Percentiles rank a stretch among this genome's conserved stretches.
These are phyloP conservation scores for Ophioninae sp. DNA, from an alignment of 2,888 invertebrate genomes.

Conservation along the genomic window DNA sequence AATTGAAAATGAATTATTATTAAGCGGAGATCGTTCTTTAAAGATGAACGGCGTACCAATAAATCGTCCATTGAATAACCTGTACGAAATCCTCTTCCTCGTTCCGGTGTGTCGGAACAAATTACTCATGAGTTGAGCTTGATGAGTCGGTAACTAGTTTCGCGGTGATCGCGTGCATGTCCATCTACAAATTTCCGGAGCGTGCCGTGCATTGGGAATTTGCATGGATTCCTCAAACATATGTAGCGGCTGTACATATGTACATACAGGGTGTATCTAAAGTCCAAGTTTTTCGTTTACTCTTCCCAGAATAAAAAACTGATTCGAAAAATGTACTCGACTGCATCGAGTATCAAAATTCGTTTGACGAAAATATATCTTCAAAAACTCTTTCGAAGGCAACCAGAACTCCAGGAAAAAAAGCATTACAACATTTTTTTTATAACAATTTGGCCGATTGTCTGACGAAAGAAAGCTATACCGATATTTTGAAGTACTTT, in stretches of 20 bases:
- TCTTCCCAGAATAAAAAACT: too few species aligned
- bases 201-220: slow-evolving; percentile 45
- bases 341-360: too few species aligned
- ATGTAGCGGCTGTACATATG: not conserved
- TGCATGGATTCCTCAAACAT: slow-evolving; percentile 22
- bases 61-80: slow-evolving; percentile 11
- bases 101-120: slow-evolving; percentile 35
- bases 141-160: slow-evolving; percentile 69
- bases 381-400: too few species aligned
- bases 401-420: too few species aligned
- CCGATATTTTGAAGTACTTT: too few species aligned
- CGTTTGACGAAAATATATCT: too few species aligned
- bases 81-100: slow-evolving; percentile 41
- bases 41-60: slow-evolving; percentile 9
- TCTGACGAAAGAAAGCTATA: too few species aligned
- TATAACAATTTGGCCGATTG: too few species aligned
- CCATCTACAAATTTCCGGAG: slow-evolving; percentile 63
- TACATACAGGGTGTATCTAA: not conserved
- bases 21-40: not conserved
- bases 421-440: too few species aligned
- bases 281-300: not conserved
- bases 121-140: slow-evolving; percentile 60
- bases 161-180: slow-evolving; percentile 71
- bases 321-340: not conserved
- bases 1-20: not conserved